A percentile compares a stretch with the other conserved stretches of the same genome.
phyloP scores from a whole-genome alignment of 2,797 vertebrate genomes.

The Pitangus sulphuratus region DNA sequence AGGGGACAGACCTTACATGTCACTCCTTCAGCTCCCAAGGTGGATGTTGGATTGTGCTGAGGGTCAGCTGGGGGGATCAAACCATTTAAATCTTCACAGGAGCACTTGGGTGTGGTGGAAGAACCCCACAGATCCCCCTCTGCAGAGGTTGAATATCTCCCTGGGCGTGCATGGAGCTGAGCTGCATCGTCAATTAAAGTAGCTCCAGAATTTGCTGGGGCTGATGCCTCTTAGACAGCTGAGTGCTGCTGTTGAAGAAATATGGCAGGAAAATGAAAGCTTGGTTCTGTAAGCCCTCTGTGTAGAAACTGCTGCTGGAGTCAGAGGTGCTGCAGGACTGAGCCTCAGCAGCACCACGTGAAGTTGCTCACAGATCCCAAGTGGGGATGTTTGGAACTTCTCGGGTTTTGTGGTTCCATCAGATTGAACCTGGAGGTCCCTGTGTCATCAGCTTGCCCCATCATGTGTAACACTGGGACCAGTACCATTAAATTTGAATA shows the following conservation, averaged over 20 bases:
- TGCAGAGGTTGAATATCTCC: not conserved
- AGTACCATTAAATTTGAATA: not conserved
- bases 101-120: not conserved
- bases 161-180: not conserved
- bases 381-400: not conserved
- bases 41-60: not conserved
- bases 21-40: rapidly evolving
- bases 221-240: not conserved
- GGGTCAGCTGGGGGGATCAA: not conserved
- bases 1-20: not conserved
- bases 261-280: not conserved
- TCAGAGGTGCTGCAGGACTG: not conserved
- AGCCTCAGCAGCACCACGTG: not conserved
- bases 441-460: not conserved
- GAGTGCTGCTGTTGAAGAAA: not conserved
- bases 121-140: not conserved
- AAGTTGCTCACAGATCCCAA: not conserved
- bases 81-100: not conserved
- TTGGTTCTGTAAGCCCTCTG: not conserved
- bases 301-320: not conserved
- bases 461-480: not conserved
- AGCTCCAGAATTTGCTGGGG: not conserved
- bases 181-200: not conserved
- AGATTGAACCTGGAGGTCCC: not conserved
- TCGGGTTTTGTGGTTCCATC: not conserved